Conservation (phyloP, 2,888 invertebrate genomes). For the Hoplodrina blanda region DNA sequence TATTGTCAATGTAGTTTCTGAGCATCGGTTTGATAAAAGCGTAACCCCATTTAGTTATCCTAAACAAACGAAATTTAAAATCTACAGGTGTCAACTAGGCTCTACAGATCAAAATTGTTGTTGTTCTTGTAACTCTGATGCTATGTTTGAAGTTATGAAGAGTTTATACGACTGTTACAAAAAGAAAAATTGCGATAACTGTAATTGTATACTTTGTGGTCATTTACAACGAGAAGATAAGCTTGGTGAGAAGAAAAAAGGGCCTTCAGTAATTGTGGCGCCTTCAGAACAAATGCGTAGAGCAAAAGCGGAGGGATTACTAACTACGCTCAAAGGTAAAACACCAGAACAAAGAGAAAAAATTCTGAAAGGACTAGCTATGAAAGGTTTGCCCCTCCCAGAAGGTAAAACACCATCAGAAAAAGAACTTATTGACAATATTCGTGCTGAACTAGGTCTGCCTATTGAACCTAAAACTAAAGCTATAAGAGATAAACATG, state of each 20-base stretch:
- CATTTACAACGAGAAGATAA: slow-evolving; percentile 62
- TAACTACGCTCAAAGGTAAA: slow-evolving; percentile 17
- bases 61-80: slow-evolving; percentile 27
- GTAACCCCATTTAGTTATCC: slow-evolving; percentile 23
- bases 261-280: neutral
- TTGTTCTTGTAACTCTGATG: slow-evolving; percentile 76
- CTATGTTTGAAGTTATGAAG: slow-evolving; percentile 85
- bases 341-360: slow-evolving; percentile 54
- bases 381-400: slow-evolving; percentile 62
- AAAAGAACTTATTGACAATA: slow-evolving; percentile 40
- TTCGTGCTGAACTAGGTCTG: slow-evolving; percentile 54
- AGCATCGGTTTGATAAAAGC: slow-evolving; percentile 17
- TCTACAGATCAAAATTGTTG: slow-evolving; percentile 54
- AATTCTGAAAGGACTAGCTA: slow-evolving; percentile 58
- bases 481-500: slow-evolving; percentile 57
- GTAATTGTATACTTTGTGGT: slow-evolving; percentile 81
- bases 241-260: neutral
- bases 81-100: slow-evolving; percentile 45
- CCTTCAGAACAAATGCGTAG: slow-evolving; percentile 6
- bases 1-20: slow-evolving; percentile 36
- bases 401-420: slow-evolving; percentile 63
- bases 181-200: slow-evolving; percentile 80
- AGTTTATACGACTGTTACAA: slow-evolving; percentile 83
- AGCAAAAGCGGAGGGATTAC: slow-evolving; percentile 1
- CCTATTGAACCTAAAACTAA: slow-evolving; percentile 38